phyloP scores from a whole-genome alignment of 92 coral and sea anemone genomes.

The Montipora capitata region DNA sequence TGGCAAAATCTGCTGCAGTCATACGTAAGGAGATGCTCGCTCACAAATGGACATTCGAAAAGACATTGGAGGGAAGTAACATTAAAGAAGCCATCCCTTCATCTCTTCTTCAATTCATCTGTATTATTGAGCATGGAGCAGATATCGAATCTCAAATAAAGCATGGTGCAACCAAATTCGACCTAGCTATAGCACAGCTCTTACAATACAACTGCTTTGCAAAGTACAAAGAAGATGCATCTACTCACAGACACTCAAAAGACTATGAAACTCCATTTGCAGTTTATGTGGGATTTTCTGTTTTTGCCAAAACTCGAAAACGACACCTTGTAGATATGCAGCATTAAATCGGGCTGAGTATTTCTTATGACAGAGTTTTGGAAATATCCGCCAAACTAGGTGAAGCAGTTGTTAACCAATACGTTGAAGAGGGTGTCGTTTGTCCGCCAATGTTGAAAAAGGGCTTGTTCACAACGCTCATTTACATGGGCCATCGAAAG shows the following conservation, averaged over 20 bases:
- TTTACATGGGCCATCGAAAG: too few relatives aligned
- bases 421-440: too few relatives aligned
- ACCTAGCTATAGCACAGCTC: conserved; percentile 64
- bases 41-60: conserved; percentile 57
- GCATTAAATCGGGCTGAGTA: background rate
- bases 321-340: conserved; percentile 14
- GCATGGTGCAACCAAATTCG: conserved; percentile 46
- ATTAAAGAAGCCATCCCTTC: conserved; percentile 64
- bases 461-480: too few relatives aligned
- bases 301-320: too few relatives aligned
- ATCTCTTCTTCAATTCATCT: conserved; percentile 60
- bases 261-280: conserved; percentile 68
- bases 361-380: too few relatives aligned
- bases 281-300: conserved; percentile 36
- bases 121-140: conserved; percentile 70
- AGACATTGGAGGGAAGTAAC: conserved; percentile 30
- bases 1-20: conserved; percentile 59
- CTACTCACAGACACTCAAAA: conserved; percentile 62
- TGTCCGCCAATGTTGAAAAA: too few relatives aligned
- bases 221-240: conserved; percentile 34
- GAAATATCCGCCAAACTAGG: too few relatives aligned
- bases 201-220: conserved; percentile 61
- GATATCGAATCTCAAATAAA: conserved; percentile 59
- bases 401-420: too few relatives aligned
- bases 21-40: conserved; percentile 58